Conservation (phyloP, 2,888 invertebrate species). For the Dasysyrphus albostriatus region DNA sequence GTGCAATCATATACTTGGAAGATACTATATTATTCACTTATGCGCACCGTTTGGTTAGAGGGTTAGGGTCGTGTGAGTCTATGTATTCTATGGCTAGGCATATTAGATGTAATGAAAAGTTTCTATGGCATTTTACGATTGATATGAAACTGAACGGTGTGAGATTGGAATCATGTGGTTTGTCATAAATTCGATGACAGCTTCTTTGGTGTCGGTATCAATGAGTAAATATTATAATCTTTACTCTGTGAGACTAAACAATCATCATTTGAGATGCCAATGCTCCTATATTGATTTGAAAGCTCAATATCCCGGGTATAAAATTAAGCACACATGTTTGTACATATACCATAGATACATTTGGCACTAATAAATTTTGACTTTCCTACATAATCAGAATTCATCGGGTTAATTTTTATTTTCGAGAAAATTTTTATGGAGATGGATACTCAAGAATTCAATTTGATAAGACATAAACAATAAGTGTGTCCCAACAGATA, state of each 20-base stretch:
- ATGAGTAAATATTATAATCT: slow-evolving; percentile 12
- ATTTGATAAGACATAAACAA: background rate
- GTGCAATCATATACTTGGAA: slow-evolving; percentile 54
- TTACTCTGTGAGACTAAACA: background rate
- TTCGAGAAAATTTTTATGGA: too few species aligned
- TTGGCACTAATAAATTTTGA: too few species aligned
- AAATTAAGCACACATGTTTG: too few species aligned
- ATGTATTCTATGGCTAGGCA: background rate
- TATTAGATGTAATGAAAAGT: slow-evolving; percentile 6
- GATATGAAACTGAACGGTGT: slow-evolving; percentile 70
- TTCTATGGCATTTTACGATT: slow-evolving; percentile 1
- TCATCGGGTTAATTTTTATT: too few species aligned
- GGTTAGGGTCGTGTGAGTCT: slow-evolving; percentile 49
- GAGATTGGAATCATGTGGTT: slow-evolving; percentile 72
- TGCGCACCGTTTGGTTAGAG: slow-evolving; percentile 46
- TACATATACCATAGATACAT: too few species aligned
- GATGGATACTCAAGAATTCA: too few species aligned
- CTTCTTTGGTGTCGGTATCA: slow-evolving; percentile 12
- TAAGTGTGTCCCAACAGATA: background rate
- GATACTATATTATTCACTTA: slow-evolving; percentile 42
- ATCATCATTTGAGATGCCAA: background rate
- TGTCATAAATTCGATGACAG: slow-evolving; percentile 56
- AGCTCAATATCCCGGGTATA: too few species aligned
- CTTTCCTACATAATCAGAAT: too few species aligned
- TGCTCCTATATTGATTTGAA: background rate